Percentiles rank a stretch among this genome's conserved stretches.
Evolutionary conservation across 2,888 invertebrate genomes (phyloP).

Genomic region (Gari tellinella): DNA sequence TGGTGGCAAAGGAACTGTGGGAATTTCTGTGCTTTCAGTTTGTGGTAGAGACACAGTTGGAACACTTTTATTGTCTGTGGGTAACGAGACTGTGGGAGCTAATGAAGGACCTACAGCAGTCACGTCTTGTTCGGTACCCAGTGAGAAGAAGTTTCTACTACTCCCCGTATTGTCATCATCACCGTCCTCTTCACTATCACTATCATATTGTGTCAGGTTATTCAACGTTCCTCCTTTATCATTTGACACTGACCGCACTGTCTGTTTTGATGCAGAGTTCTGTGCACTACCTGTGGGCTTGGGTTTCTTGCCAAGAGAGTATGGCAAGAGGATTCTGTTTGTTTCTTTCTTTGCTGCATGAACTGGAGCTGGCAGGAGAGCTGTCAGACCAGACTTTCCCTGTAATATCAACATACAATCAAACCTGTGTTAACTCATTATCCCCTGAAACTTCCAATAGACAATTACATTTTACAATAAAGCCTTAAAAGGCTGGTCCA

Average conservation of each 20-base stretch:
- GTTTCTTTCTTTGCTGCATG: constrained; percentile 74
- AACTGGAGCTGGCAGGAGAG: constrained; percentile 75
- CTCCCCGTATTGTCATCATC: constrained; percentile 39
- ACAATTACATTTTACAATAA: too few relatives aligned
- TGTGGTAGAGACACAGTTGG: background rate
- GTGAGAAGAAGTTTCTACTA: constrained; percentile 66
- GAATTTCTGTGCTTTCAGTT: constrained; percentile 22
- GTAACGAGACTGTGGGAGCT: too few relatives aligned
- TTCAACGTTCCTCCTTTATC: constrained; percentile 11
- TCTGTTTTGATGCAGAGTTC: background rate
- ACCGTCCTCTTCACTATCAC: constrained; percentile 74
- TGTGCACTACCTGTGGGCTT: constrained; percentile 17
- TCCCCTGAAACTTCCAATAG: too few relatives aligned
- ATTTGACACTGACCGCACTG: background rate
- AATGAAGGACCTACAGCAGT: too few relatives aligned
- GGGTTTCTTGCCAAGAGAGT: constrained; percentile 64
- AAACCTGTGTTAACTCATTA: too few relatives aligned
- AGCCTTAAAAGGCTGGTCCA: too few relatives aligned
- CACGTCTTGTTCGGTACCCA: constrained; percentile 17
- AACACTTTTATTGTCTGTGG: too few relatives aligned
- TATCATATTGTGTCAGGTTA: constrained; percentile 63
- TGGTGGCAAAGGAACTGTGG: constrained; percentile 50
- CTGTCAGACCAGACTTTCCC: constrained; percentile 72
- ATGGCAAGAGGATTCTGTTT: constrained; percentile 74
- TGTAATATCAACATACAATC: constrained; percentile 27